Percentiles rank a stretch among this genome's conserved stretches.
phyloP scores from a whole-genome alignment of 2,113 vertebrate genomes.

The Myotis lucifugus region DNA sequence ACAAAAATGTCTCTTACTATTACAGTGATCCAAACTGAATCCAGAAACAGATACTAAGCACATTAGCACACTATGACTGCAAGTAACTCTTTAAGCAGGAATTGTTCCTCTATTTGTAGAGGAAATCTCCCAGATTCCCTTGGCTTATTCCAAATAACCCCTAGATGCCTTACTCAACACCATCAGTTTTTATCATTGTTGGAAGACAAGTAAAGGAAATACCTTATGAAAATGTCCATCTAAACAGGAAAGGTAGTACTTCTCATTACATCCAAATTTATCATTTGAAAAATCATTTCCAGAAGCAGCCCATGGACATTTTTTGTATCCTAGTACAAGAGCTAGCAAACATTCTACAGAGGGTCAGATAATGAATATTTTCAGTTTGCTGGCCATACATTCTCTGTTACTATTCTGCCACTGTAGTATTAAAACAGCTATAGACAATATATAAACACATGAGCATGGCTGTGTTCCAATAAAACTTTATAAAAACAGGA shows the following conservation, averaged over 20 bases:
- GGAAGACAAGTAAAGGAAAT: not conserved
- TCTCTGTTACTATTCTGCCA: not conserved
- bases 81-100: not conserved
- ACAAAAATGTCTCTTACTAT: not conserved
- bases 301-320: not conserved
- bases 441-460: not conserved
- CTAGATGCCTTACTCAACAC: not conserved
- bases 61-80: not conserved
- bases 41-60: not conserved
- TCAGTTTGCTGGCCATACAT: not conserved
- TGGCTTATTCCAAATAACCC: not conserved
- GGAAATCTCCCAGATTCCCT: not conserved
- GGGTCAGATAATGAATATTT: not conserved
- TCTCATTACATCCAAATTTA: not conserved
- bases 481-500: not conserved
- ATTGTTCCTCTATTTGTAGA: not conserved
- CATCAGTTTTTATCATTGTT: not conserved
- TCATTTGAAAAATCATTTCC: not conserved
- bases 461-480: not conserved
- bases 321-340: not conserved
- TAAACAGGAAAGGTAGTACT: not conserved
- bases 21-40: not conserved
- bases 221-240: not conserved
- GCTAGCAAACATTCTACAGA: not conserved
- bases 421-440: not conserved